Conservation (phyloP, 35 echinoderm and acorn worm genomes). For the Strongylocentrotus purpuratus region DNA sequence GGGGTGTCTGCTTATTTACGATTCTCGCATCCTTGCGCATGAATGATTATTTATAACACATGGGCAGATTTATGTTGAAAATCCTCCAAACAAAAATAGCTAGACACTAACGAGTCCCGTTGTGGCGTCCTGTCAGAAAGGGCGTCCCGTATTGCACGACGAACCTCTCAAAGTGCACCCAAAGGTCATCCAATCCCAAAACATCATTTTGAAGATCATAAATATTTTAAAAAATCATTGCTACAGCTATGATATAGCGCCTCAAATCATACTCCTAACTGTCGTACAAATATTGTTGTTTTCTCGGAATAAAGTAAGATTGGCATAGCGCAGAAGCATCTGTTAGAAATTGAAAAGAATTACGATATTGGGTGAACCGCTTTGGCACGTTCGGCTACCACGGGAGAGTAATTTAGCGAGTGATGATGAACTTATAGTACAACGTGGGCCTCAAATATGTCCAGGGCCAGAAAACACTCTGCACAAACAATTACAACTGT, state of each 20-base stretch:
- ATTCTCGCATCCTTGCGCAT: neutral
- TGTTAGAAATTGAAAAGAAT: neutral
- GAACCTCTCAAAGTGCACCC: neutral
- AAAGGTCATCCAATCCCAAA: neutral
- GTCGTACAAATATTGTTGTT: neutral
- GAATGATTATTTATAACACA: neutral
- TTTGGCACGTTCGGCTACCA: neutral
- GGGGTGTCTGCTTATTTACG: neutral
- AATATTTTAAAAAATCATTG: neutral
- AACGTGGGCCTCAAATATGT: neutral
- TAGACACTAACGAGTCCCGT: neutral
- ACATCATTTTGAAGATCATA: neutral
- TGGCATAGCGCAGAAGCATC: neutral
- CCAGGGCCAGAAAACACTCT: neutral
- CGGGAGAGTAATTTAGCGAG: neutral
- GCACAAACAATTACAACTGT: slow-evolving; percentile 10
- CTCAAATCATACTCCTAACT: neutral
- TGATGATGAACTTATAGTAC: slow-evolving; percentile 9
- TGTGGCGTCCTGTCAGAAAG: neutral
- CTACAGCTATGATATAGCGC: neutral
- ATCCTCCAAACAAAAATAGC: neutral
- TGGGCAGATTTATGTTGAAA: neutral
- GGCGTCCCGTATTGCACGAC: neutral
- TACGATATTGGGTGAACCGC: neutral
- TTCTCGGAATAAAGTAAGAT: neutral